Base-by-base conservation (phyloP, 2,888 invertebrate species). In the Patella depressa region DNA sequence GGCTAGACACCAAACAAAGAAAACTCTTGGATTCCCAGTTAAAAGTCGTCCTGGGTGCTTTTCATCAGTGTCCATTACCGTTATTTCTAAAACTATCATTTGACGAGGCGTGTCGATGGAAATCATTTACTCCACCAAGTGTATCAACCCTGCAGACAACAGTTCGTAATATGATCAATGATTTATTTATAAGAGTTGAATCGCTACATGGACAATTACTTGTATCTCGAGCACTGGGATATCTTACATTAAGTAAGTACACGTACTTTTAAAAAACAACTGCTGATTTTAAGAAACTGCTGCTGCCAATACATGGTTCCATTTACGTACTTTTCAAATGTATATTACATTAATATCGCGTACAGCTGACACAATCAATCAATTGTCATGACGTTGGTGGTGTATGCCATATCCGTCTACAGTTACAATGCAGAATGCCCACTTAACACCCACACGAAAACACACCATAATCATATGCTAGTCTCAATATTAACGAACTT, bases 81-180 rank as follows among this genome's bases (percentile, higher is more conserved):
- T 81, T 90, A 29, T 88, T 83, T 79, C 80, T 89, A 55, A 89
- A 89, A 78, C 83, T 89, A n/a, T 83, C 87, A 9, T 87, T 89
- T 78, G 89, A 89, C 76, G 86, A 87, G 59, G 88, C 89, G 0
- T 82, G 82, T 24, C 78, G 83, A 53, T 90, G 90, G 90, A 85
- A 83, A 34, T 89, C 89, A n/a, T 90, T 85, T 79, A 81, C 85
- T 11, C 73, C 81, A 0, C 76, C 76, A 12, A 80, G 79, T 14
- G 59, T 73, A 3, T 85, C 85, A 2, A 80, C 82, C 3, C 78
- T 89, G 3, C 80, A 88, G 74, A 70, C 74, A 7, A 87, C 87
- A 2, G 84, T 89, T 3, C 76, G 86, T 72, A 83, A 82, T 11
- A 84, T 84, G 55, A 88, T 89, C 53, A 83, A 85, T 74, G 77